Percentiles rank a stretch among this genome's conserved stretches.
Evolutionary conservation across 1,140 invertebrate genomes (phyloP).

Genomic region (Drosophila fuyamai): DNA sequence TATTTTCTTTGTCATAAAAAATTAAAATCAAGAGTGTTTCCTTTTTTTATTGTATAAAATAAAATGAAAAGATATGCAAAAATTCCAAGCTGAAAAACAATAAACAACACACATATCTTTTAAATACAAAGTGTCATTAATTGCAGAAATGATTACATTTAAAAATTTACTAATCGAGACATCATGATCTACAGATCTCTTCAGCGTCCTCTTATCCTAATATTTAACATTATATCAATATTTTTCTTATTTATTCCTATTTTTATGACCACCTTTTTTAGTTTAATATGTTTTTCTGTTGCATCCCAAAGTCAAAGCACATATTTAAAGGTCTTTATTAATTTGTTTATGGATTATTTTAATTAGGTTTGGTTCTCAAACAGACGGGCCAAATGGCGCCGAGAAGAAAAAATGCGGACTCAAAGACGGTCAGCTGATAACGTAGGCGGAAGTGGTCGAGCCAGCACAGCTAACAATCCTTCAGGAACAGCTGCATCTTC

Average conservation of each 20-base stretch:
- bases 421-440: slow-evolving; percentile 90
- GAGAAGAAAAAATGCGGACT: slow-evolving; percentile 98
- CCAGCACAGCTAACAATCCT: slow-evolving; percentile 56
- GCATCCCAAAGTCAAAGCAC: not conserved
- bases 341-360: not conserved
- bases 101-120: too few relatives aligned
- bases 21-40: too few relatives aligned
- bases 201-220: not conserved
- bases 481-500: slow-evolving; percentile 29
- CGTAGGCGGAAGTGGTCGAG: slow-evolving; percentile 43
- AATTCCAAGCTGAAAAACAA: too few relatives aligned
- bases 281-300: not conserved
- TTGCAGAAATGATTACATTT: too few relatives aligned
- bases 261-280: too few relatives aligned
- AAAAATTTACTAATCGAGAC: too few relatives aligned
- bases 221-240: not conserved
- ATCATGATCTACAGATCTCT: not conserved
- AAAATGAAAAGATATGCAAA: too few relatives aligned
- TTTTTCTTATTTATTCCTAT: not conserved
- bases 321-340: not conserved
- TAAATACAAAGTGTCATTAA: too few relatives aligned
- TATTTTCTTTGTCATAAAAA: too few relatives aligned
- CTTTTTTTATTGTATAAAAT: too few relatives aligned
- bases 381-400: slow-evolving; percentile 98
- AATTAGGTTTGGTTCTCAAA: slow-evolving; percentile 99